Evolutionary conservation across 2,888 invertebrate species (phyloP), one percentile per base, ranked within the genome.

Genomic region (Barypeithes pellucidus): DNA sequence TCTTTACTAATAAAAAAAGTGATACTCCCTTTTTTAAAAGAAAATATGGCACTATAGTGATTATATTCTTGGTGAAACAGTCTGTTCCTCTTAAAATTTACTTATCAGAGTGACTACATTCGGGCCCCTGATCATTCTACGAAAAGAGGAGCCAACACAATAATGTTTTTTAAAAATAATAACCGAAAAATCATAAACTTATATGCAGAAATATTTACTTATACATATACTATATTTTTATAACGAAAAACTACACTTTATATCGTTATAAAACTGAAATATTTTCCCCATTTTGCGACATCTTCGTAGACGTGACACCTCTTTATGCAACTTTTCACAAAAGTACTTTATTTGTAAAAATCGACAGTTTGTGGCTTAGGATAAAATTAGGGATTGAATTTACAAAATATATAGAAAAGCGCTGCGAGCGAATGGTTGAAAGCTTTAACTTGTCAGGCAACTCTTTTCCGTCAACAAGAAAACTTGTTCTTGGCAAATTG

Each of bases 351-450:
- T 43, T 61, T 61, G 24, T 45, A 45, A 22, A 45, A 43, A 61
- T 61, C 24, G 45, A 61, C 61, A 8, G 12, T 18, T 8, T 24
- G 45, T 12, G 11, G n/a, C 61, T 41, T 14, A 4, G 14, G 43
- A 22, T 43, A 61, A 61, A 61, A 61, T 61, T 61, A 43, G 61
- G 45, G 61, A 61, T 43, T 43, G 61, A 45, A 45, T 61, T 43
- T 43, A 61, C 43, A 24, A 61, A 61, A 61, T 61, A 61, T 61
- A 22, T 61, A 43, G 22, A 61, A 61, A 45, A 14, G 45, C 43
- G 45, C 14, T 43, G n/a, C 0, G 43, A 43, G 43, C 20, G 22
- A 61, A 39, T 12, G 61, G 61, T 33, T 61, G 22, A 43, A 43
- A 43, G 45, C 45, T 61, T 61, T n/a, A 61, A 45, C 43, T 61